These are phyloP conservation scores for Leptinotarsa texana DNA, from an alignment of 1,140 invertebrate genomes.

Conservation along the genomic window DNA sequence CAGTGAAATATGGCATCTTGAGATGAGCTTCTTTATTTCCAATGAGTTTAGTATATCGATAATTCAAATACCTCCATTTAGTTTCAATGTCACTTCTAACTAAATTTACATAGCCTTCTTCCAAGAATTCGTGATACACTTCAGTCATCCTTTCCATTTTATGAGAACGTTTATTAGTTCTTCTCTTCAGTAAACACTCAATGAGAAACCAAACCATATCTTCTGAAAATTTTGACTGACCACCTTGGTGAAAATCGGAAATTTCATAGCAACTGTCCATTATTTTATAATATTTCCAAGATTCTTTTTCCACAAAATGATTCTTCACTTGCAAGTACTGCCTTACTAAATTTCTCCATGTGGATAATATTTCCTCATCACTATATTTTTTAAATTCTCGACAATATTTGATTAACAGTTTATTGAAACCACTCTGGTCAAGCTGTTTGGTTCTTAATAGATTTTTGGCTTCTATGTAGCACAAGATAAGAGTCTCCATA, in stretches of 20 bases:
- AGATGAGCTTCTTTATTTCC: neutral
- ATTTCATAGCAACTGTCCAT: slow-evolving; percentile 16
- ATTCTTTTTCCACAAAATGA: slow-evolving; percentile 10
- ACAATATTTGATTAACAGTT: slow-evolving; percentile 4
- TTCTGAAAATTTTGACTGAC: slow-evolving; percentile 9
- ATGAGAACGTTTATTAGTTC: neutral
- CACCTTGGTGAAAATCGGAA: slow-evolving; percentile 6
- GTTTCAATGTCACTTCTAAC: slow-evolving; percentile 10
- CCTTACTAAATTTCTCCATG: slow-evolving; percentile 11
- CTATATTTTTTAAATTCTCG: neutral
- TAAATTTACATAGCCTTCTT: slow-evolving; percentile 1
- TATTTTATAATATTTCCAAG: slow-evolving; percentile 17
- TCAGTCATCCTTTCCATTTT: slow-evolving; percentile 1
- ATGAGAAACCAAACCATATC: slow-evolving; percentile 19
- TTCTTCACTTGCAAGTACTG: slow-evolving; percentile 4
- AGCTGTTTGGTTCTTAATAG: slow-evolving; percentile 12
- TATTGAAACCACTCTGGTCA: slow-evolving; percentile 5
- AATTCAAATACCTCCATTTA: slow-evolving; percentile 18
- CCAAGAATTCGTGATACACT: slow-evolving; percentile 6
- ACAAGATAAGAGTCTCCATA: slow-evolving; percentile 6
- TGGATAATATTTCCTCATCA: neutral
- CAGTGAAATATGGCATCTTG: slow-evolving; percentile 8
- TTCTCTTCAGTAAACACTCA: slow-evolving; percentile 7
- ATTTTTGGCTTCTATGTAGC: slow-evolving; percentile 11
- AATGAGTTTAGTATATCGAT: neutral